phyloP scores from a whole-genome alignment of 2,797 vertebrate genomes.

The Xiphorhynchus erythropygius region DNA sequence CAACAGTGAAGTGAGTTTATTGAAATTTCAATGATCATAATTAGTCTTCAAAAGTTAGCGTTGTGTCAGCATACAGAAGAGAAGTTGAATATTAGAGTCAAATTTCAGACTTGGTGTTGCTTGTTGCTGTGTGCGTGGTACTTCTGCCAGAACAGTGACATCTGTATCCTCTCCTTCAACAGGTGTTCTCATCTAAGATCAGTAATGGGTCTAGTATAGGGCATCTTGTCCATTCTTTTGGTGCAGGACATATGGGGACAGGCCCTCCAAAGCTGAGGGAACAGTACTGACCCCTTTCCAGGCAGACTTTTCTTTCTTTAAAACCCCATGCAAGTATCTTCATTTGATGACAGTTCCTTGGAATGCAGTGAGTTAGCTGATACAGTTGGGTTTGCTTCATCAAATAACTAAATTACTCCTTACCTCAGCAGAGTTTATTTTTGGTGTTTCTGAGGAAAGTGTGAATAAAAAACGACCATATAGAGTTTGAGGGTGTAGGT shows the following conservation, averaged over 20 bases:
- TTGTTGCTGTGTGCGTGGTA: fast-evolving
- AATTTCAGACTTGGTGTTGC: not conserved
- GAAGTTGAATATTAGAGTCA: not conserved
- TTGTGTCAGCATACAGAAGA: not conserved
- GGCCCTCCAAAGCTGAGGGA: not conserved
- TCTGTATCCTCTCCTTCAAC: not conserved
- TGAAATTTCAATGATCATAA: constrained; percentile 22
- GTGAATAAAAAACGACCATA: not conserved
- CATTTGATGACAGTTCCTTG: not conserved
- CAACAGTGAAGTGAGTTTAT: constrained; percentile 7
- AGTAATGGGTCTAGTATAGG: not conserved
- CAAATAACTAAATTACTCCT: not conserved
- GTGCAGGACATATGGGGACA: not conserved
- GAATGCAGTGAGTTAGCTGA: not conserved
- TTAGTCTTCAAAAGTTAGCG: not conserved
- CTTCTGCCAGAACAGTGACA: not conserved
- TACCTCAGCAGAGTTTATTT: not conserved
- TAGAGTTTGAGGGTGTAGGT: not conserved
- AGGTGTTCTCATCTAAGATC: not conserved
- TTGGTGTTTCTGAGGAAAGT: not conserved
- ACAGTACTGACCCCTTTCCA: not conserved
- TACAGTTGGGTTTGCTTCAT: not conserved
- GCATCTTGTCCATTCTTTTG: not conserved
- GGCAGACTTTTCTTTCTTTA: not conserved
- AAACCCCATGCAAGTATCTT: not conserved